Percentiles rank a stretch among this genome's conserved stretches.
Evolutionary conservation across 1,140 invertebrate species (phyloP).

Genomic region (Globodera ellingtonae): DNA sequence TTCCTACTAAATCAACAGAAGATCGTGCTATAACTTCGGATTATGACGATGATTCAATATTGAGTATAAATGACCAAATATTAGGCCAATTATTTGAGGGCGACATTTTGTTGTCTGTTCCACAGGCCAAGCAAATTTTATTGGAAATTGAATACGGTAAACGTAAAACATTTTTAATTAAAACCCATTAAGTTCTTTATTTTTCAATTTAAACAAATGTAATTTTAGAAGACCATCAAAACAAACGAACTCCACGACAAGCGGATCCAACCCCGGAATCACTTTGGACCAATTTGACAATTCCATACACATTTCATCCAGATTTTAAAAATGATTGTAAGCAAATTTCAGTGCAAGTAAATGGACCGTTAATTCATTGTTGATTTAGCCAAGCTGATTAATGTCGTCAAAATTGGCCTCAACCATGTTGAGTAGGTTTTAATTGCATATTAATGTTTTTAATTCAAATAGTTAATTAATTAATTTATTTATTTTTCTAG

Average conservation of each 20-base stretch:
- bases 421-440: not conserved
- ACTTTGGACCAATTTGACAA: conserved; percentile 50
- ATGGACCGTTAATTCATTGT: not conserved
- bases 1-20: no score
- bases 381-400: conserved; percentile 9
- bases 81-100: conserved; percentile 58
- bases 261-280: conserved; percentile 49
- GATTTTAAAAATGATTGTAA: conserved; percentile 33
- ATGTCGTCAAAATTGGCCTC: not conserved
- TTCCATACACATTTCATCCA: conserved; percentile 50
- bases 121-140: conserved; percentile 55
- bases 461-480: conserved; percentile 46
- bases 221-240: not conserved
- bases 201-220: not conserved
- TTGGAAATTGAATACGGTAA: conserved; percentile 48
- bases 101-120: conserved; percentile 58
- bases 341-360: not conserved
- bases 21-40: not conserved
- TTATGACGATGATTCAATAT: not conserved
- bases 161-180: not conserved
- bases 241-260: conserved; percentile 43
- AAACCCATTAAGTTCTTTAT: not conserved
- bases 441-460: not conserved
- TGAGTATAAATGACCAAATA: conserved; percentile 49
- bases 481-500: conserved; percentile 6